Percentiles rank a stretch among this genome's conserved stretches.
Evolutionary conservation across 1,140 invertebrate species (phyloP).

Genomic region (Drosophila seguyi): DNA sequence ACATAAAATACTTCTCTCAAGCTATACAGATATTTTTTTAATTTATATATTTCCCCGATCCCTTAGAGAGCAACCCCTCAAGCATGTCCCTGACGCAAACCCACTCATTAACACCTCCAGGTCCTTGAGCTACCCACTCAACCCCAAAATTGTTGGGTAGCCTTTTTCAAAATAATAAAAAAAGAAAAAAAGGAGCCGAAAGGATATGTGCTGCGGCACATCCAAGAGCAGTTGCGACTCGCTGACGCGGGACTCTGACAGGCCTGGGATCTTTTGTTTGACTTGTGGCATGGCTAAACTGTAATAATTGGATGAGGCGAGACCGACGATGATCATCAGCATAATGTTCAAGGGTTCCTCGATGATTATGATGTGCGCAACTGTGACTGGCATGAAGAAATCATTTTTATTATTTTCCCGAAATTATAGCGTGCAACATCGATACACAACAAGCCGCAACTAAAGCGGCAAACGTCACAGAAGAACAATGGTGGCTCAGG

Average conservation of each 20-base stretch:
- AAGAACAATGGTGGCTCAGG: conserved; percentile 44
- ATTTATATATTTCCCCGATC: neutral
- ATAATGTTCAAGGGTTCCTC: conserved; percentile 6
- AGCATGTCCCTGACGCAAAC: conserved; percentile 3
- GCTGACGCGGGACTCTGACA: conserved; percentile 42
- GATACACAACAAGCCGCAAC: conserved; percentile 83
- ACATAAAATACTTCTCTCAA: neutral
- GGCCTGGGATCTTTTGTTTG: conserved; percentile 70
- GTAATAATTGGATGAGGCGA: conserved; percentile 79
- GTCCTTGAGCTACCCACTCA: conserved; percentile 29
- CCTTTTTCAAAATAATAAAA: conserved; percentile 12
- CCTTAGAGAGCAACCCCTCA: neutral
- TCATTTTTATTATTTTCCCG: conserved; percentile 71
- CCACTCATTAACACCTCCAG: conserved; percentile 31
- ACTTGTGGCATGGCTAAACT: conserved; percentile 79
- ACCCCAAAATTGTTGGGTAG: conserved; percentile 13
- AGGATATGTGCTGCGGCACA: conserved; percentile 6
- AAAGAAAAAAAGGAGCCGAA: neutral
- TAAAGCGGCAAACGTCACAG: conserved; percentile 65
- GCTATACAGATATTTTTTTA: neutral
- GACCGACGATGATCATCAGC: conserved; percentile 46
- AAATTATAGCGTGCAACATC: conserved; percentile 81
- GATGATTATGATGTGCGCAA: conserved; percentile 47
- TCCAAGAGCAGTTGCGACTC: conserved; percentile 24
- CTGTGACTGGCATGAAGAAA: conserved; percentile 79